A percentile compares a stretch with the other conserved stretches of the same genome.
These are phyloP conservation scores for Nycticorax nycticorax DNA, from an alignment of 2,113 vertebrate genomes.

Conservation along the genomic window DNA sequence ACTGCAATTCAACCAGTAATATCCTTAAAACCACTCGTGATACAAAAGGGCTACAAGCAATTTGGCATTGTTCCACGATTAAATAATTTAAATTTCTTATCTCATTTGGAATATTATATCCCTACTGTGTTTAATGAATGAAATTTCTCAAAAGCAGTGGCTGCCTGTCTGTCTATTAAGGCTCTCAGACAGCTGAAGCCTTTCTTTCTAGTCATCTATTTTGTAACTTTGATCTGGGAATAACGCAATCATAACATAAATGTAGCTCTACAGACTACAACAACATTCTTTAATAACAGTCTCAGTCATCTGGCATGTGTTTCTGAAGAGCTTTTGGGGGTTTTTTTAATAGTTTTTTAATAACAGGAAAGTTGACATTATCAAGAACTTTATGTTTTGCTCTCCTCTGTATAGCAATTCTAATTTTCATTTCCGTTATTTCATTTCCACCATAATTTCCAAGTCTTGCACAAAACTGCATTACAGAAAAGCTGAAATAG, in stretches of 20 bases:
- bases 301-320: neutral
- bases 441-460: neutral
- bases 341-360: neutral
- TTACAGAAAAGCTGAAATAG: neutral
- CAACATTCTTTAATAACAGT: neutral
- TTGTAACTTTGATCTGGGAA: neutral
- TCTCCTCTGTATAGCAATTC: neutral
- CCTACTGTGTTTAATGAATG: neutral
- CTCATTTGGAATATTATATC: neutral
- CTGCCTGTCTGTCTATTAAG: neutral
- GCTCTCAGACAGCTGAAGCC: neutral
- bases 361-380: neutral
- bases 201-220: neutral
- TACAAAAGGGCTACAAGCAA: neutral
- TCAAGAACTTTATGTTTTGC: neutral
- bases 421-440: neutral
- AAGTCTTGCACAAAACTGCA: neutral
- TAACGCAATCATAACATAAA: neutral
- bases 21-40: neutral
- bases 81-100: neutral
- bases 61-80: neutral
- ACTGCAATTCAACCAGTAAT: neutral
- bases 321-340: neutral
- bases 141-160: neutral
- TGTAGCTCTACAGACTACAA: neutral